Evolutionary conservation across 2,113 vertebrate species (phyloP), one percentile per base, ranked within the genome.

Genomic region (Leptocoma aspasia): DNA sequence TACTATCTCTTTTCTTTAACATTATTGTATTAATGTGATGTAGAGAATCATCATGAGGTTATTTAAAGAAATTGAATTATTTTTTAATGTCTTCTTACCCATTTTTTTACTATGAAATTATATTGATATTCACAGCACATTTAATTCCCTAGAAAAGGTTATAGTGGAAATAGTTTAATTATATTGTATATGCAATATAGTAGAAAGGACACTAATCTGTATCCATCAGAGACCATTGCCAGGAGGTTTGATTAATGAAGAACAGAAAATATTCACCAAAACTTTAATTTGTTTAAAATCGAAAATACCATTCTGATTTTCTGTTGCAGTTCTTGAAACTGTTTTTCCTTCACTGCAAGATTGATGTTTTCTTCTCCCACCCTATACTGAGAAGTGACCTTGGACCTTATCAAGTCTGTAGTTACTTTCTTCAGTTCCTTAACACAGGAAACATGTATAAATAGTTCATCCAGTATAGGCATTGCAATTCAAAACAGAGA

Each of bases 371-470:
- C 98, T 96, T 98, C 98, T 97, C 93, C 97, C 87, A 97, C 97
- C 77, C 93, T 98, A 94, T 95, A 93, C 71, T 98, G 95, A 72
- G 97, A 98, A 42, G 94, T 97, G 96, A 99, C 98, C 96, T 98
- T 99, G 94, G 96, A 98, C 93, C 98, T 98, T 86, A 99, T 98
- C 95, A 99, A 96, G 86, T 99, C 98, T 92, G 97, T 96, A 89
- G 97, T 98, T 94, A 98, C 93, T 95, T 98, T 98, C 94, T 99
- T 98, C 92, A 99, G 78, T 89, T 99, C 98, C 99, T 99, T 96
- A 96, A 97, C 87, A 94, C 89, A 96, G 95, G 91, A 98, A 98
- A 97, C 82, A 95, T 23, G 0, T 90, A 96, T 97, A 97, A 97
- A 97, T 95, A 98, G 81, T 95, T 93, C 94, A 96, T 90, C 93